Evolutionary conservation across 2,888 invertebrate species (phyloP), one percentile per base, ranked within the genome.

Genomic region (Achlya flavicornis): DNA sequence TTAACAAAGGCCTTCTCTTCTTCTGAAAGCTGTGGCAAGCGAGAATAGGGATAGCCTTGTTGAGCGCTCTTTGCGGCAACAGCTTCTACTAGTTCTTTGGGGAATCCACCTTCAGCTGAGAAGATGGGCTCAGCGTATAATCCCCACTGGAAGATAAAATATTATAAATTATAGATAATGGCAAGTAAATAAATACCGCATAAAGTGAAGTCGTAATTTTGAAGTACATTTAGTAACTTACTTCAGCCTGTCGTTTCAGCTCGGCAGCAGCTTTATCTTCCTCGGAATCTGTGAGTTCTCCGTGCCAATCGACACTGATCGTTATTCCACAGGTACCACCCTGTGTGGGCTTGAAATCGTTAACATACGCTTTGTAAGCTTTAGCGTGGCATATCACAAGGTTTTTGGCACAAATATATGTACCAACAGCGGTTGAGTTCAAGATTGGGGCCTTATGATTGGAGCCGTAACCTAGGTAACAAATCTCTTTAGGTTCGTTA

Each of bases 371-470:
- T 1, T 83, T 81, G 74, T 91, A 94, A 0, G 88, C 88, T n/a
- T 78, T 82, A 43, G 93, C 92, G 76, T 96, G 96, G 0, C 95
- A 95, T 10, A 89, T 64, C 0, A 94, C 76, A 19, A 95, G 83
- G 16, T 90, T 80, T 72, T 93, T 92, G 12, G 89, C 89, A 62
- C 94, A 94, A 2, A 93, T 66, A 64, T 95, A 94, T n/a, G 89
- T 90, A 0, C 87, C 94, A 12, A 91, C 71, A 32, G 90, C 94
- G 0, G 90, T 78, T 0, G 85, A 77, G 43, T 90, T 83, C 3
- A 93, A 63, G 14, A 83, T 78, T 0, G 90, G 90, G 1, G 89
- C 87, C 63, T 76, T 77, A 0, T 75, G 74, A 0, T 64, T 76
- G 4, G 60, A 66, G 0, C 92, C 93, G 72, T 95, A 95, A 0